Evolutionary conservation across 2,888 invertebrate species (phyloP).

Genomic region (Meta bourneti): DNA sequence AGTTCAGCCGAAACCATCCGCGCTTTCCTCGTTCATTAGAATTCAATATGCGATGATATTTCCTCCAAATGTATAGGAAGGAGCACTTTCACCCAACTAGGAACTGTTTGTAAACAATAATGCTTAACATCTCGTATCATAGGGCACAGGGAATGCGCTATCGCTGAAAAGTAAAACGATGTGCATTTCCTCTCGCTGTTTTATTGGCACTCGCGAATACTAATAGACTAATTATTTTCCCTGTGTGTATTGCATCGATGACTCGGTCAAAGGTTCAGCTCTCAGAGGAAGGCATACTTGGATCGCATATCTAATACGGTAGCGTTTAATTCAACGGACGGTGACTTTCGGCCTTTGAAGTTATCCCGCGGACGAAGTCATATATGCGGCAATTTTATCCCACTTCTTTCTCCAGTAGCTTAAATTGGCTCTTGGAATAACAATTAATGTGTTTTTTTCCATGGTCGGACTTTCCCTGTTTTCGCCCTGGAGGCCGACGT

Average conservation of each 20-base stretch:
- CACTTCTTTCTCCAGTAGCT: too few species aligned
- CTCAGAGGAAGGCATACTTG: not conserved
- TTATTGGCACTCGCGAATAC: conserved; percentile 7
- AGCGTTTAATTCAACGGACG: not conserved
- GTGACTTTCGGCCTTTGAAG: not conserved
- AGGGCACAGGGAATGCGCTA: conserved; percentile 15
- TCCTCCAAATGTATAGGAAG: conserved; percentile 23
- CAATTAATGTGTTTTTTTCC: too few species aligned
- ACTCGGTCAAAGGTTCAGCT: conserved; percentile 49
- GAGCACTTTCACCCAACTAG: conserved; percentile 33
- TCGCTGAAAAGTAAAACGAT: not conserved
- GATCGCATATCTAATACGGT: not conserved
- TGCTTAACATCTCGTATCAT: not conserved
- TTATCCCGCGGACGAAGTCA: not conserved
- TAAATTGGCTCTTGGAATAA: too few species aligned
- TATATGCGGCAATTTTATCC: too few species aligned
- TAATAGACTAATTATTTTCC: conserved; percentile 25
- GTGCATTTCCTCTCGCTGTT: conserved; percentile 2
- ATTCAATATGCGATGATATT: conserved; percentile 1
- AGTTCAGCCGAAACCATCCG: conserved; percentile 12
- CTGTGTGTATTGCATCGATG: not conserved
- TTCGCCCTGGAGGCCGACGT: too few species aligned
- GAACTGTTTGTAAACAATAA: conserved; percentile 38
- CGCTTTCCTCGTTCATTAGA: conserved; percentile 24
- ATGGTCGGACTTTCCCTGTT: too few species aligned